Evolutionary conservation across 2,113 vertebrate species (phyloP), one percentile per base, ranked within the genome.

Genomic region (Podarcis raffonei): DNA sequence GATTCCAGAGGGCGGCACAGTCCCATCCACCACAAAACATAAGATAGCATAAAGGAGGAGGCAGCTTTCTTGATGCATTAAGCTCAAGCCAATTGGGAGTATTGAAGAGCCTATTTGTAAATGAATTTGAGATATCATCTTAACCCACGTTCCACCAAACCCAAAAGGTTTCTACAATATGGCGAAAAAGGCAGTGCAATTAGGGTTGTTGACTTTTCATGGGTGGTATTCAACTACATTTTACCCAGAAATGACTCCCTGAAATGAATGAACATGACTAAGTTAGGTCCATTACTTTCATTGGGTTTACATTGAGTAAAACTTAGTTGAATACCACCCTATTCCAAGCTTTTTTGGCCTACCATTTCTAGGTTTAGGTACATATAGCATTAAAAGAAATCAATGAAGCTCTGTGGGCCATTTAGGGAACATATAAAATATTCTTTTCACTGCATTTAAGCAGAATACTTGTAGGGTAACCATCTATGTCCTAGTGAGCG

Each of bases 401-500:
- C 53, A 48, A 79, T 87, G 6, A 84, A 37, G 32, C 69, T 83
- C 81, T 59, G 74, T n/a, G 23, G 2, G 2, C 59, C 9, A 1
- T 76, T 88, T 85, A 27, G 35, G 68, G 13, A 71, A 62, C 15
- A 92, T 91, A 93, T 92, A 92, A 94, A 94, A 84, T 22, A 84
- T 91, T 87, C 81, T 92, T 95, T 94, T 94, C 35, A 90, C 92
- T 93, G 39, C 88, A 90, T 32, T 53, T 65, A 68, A 62, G 20
- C 85, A 83, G 37, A 35, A 48, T 75, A 79, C 91, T 91, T 94
- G 87, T 90, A 66, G 86, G 86, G 93, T 89, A 89, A 78, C 80
- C 93, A 94, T 88, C 77, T 90, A 87, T 86, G 90, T 92, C 81
- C 91, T 91, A 93, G 92, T 93, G 95, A 94, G 87, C 57, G 95